Evolutionary conservation across 1,140 invertebrate species (phyloP), one percentile per base, ranked within the genome.

Genomic region (Tetraneura akinire): DNA sequence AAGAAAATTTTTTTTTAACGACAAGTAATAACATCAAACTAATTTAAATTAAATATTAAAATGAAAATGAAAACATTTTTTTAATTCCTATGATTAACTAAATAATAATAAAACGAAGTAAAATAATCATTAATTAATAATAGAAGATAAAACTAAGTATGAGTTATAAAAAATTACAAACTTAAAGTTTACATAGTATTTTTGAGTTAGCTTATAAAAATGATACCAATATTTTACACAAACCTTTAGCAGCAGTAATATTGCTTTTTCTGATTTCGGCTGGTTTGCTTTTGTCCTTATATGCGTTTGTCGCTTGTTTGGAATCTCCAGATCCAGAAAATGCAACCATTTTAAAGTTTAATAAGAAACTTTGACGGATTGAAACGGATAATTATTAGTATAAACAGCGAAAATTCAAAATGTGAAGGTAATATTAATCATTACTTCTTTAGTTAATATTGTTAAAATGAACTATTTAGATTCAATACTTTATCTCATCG

Each of bases 221-320:
- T n/a, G n/a, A 37, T 37, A 4, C 8, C 32, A 37, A 60, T 32
- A 4, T 66, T 6, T 21, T 11, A n/a, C 0, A n/a, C 62, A 64
- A 90, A 97, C 96, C 95, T 93, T 99, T 99, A 32, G 96, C 97
- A 82, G 98, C 98, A 86, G 92, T 92, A 82, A 99, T 99, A 86
- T 99, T 99, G 84, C 96, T 98, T 80, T 55, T 81, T 80, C 82
- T 42, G 45, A 83, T 81, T 70, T 82, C 80, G 21, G 80, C 80
- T 14, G 82, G 78, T 73, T 82, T 83, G 11, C 66, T 80, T 74
- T 81, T 81, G 62, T 82, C 80, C 60, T 80, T 78, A 47, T 81
- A 82, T 47, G 80, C 74, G 13, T 78, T 78, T 0, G 74, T 78
- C 10, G 55, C 74, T 18, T 78, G 74, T 62, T 78, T 78, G 37